These are phyloP conservation scores for Drosophila ogumai DNA, from an alignment of 1,140 invertebrate species.

Conservation along the genomic window DNA sequence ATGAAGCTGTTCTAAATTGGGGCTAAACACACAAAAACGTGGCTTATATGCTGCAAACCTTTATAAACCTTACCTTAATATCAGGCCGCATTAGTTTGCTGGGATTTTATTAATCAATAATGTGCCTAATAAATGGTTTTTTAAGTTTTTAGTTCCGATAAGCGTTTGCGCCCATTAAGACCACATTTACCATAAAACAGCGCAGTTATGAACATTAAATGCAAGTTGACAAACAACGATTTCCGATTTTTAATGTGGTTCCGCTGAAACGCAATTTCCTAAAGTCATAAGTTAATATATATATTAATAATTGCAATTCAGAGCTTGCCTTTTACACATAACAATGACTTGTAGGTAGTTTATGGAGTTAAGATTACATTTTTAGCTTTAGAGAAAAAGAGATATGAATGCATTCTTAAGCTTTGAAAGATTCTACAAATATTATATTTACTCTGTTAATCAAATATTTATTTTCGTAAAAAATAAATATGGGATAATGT, in stretches of 20 bases:
- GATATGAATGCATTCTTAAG: too few species aligned
- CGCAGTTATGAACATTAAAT: constrained; percentile 1
- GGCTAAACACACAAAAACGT: background rate
- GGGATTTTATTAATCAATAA: background rate
- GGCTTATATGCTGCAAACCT: background rate
- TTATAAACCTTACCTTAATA: background rate
- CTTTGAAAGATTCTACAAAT: background rate
- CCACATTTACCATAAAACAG: background rate
- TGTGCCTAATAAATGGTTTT: background rate
- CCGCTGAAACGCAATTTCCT: constrained; percentile 1
- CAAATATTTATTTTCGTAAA: background rate
- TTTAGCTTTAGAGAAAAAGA: background rate
- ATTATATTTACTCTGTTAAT: background rate
- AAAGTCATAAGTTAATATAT: background rate
- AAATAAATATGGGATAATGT: background rate
- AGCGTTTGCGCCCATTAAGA: background rate
- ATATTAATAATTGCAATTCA: background rate
- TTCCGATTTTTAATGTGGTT: constrained; percentile 4
- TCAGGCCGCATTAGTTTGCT: background rate
- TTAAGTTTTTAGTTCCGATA: background rate
- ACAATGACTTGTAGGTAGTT: background rate
- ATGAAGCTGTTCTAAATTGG: constrained; percentile 1
- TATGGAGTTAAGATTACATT: background rate
- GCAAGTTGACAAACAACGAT: constrained; percentile 1
- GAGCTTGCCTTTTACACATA: background rate